phyloP scores from a whole-genome alignment of 2,888 invertebrate species.

The Mechanitis messenoides region DNA sequence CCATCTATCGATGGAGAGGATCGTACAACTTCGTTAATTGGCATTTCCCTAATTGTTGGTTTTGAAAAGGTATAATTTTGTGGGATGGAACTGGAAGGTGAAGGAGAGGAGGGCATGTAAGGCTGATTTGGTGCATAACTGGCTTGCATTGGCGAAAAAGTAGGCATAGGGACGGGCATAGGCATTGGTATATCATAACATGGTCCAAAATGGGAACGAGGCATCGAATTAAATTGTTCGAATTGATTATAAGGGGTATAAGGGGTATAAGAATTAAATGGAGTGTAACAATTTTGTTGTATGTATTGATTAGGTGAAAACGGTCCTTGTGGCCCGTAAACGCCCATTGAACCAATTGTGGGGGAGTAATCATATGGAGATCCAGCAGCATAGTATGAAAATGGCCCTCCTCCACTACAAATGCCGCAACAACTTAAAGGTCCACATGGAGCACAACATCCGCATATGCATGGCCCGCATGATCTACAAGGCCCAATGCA shows the following conservation, averaged over 20 bases:
- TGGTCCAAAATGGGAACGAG: conserved; percentile 13
- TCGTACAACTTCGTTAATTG: not conserved
- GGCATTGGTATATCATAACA: conserved; percentile 24
- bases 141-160: not conserved
- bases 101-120: not conserved
- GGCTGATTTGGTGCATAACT: conserved; percentile 7
- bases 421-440: conserved; percentile 33
- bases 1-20: not conserved
- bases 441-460: conserved; percentile 35
- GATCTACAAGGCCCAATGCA: conserved; percentile 30
- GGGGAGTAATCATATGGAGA: conserved; percentile 8
- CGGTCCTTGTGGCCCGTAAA: conserved; percentile 8
- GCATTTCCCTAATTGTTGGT: not conserved
- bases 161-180: conserved; percentile 16
- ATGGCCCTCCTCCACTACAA: conserved; percentile 21
- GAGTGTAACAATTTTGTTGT: conserved; percentile 8
- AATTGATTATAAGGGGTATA: conserved; percentile 8
- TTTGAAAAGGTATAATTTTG: conserved; percentile 4
- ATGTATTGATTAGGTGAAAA: conserved; percentile 9
- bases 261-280: conserved; percentile 6
- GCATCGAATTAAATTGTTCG: conserved; percentile 9
- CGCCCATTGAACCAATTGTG: conserved; percentile 9
- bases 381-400: not conserved
- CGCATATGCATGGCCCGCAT: conserved; percentile 31
- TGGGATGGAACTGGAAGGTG: conserved; percentile 2